A percentile compares a stretch with the other conserved stretches of the same genome.
Conservation (phyloP, 2,888 invertebrate species). For the Fragum fragum region DNA sequence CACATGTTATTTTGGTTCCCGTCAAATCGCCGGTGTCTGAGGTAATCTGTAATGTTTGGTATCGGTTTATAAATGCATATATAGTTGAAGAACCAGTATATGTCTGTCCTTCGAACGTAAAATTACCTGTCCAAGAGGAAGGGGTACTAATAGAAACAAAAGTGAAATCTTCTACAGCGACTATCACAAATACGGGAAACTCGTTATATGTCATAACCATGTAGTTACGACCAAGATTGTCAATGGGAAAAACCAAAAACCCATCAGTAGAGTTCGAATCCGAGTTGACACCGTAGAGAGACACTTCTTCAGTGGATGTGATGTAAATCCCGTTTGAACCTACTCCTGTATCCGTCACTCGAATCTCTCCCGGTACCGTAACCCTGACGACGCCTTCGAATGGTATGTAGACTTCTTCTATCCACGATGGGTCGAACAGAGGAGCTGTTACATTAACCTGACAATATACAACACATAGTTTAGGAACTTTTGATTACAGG, state of each 20-base stretch:
- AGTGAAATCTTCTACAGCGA: background rate
- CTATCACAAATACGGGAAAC: background rate
- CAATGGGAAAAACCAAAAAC: background rate
- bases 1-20: background rate
- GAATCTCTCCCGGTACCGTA: background rate
- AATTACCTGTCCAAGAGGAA: background rate
- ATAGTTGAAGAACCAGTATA: background rate
- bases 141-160: background rate
- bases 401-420: background rate
- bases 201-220: conserved; percentile 3
- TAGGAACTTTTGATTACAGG: too few species aligned
- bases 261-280: background rate
- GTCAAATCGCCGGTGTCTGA: background rate
- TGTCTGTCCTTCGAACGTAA: background rate
- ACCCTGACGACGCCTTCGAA: background rate
- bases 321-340: background rate
- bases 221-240: background rate
- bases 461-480: background rate
- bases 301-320: background rate
- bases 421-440: background rate
- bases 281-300: background rate
- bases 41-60: background rate
- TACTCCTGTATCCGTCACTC: background rate
- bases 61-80: background rate
- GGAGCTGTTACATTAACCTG: background rate